Evolutionary conservation across 2,113 vertebrate genomes (phyloP), one percentile per base, ranked within the genome.

Genomic region (Muntiacus reevesi): DNA sequence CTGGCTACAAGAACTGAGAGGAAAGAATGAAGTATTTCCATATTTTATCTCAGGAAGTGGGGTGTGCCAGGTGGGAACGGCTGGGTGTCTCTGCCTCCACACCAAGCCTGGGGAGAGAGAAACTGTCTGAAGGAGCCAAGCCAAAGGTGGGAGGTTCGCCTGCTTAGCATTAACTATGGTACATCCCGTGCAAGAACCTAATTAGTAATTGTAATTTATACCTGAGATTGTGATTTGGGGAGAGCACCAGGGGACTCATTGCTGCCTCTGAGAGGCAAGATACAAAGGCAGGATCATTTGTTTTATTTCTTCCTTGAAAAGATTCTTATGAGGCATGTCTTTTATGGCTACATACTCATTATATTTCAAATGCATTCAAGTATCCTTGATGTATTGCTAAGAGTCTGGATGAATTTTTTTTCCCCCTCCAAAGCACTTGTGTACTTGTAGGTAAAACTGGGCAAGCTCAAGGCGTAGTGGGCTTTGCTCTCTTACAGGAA

Each of bases 221-320:
- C 93, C 98, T 90, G 91, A 97, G 91, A 78, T 47, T 92, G 78
- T 97, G 93, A 85, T 62, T 95, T 96, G 86, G 40, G 45, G 91
- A 94, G 62, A 95, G 85, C 78, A 97, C 40, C n/a, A 9, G 25
- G 96, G 96, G 91, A 97, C 84, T 92, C 95, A 30, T 60, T 21
- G 67, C 62, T 9, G 45, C 57, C 87, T 93, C 59, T 13, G 55
- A 98, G 82, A 97, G 89, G 74, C n/a, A 84, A 92, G 91, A 95
- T 67, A 64, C 96, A 96, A 91, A 98, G 87, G 67, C 88, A 91
- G 91, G 97, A 97, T 92, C 96, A 87, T 96, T 98, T 97, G 87
- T 98, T 98, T 98, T 97, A 96, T 97, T 98, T 97, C 97, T 91
- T 95, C 90, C 79, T 93, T 97, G 89, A 91, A 67, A 97, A 96